A percentile compares a stretch with the other conserved stretches of the same genome.
phyloP scores from a whole-genome alignment of 2,113 vertebrate species.

The Pedionomus torquatus region DNA sequence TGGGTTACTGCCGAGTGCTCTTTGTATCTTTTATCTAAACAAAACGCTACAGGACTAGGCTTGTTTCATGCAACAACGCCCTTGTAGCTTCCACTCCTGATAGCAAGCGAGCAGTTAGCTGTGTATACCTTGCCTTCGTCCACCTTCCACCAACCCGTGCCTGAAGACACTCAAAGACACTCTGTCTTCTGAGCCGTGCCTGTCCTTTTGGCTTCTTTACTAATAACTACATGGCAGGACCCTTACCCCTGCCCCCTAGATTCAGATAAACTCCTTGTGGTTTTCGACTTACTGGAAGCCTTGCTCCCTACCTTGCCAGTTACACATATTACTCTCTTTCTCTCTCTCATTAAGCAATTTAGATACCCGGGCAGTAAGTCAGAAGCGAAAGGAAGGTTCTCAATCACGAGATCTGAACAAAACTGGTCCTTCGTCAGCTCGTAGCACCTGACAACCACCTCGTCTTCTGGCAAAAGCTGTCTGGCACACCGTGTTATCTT shows the following conservation, averaged over 20 bases:
- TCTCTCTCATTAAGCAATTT: neutral
- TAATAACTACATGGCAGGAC: neutral
- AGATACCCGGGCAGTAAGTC: neutral
- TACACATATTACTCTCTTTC: neutral
- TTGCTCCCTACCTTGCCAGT: neutral
- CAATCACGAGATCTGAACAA: neutral
- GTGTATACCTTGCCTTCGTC: neutral
- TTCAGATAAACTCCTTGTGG: neutral
- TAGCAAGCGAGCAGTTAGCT: neutral
- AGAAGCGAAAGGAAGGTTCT: constrained; percentile 6
- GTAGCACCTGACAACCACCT: neutral
- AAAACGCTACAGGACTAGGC: constrained; percentile 18
- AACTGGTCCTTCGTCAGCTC: neutral
- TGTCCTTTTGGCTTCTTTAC: neutral
- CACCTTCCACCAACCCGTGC: neutral
- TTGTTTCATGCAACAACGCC: constrained; percentile 12
- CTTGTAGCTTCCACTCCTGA: neutral
- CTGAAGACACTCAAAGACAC: neutral
- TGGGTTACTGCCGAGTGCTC: neutral
- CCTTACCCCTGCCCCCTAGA: too few relatives aligned
- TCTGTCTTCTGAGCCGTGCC: neutral
- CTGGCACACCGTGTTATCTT: neutral
- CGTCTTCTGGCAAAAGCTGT: neutral
- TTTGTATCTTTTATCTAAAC: constrained; percentile 30
- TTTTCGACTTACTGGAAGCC: constrained; percentile 10